Base-by-base conservation (phyloP, 2,113 vertebrate species). In the Paradisaea rubra region DNA sequence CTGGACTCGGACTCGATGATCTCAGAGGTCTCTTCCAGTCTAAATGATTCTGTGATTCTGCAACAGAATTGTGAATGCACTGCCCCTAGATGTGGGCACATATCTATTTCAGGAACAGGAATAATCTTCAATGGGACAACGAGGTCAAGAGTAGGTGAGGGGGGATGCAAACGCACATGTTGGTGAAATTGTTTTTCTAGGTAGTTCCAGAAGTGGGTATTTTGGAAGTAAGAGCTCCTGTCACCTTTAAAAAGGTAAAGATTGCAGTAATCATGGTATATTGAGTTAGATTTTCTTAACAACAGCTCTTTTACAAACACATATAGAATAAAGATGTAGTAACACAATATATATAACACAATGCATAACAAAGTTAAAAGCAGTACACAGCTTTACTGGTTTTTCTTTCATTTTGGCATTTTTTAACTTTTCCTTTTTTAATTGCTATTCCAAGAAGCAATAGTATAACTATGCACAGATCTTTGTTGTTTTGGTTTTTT, bases 201-300 rank as follows among this genome's bases (percentile, higher is more conserved):
- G 4, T n/a, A 20, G n/a, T 61, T 85, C n/a, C 27, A 57, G 37
- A 76, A 77, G 18, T 41, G 20, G 15, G 2, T 22, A 39, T 65
- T 86, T 33, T 2, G 5, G 9, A 7, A 4, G 1, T 28, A 4
- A 30, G 8, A 14, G 1, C 0, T 54, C 7, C 74, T 60, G 44
- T 37, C 22, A 61, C 8, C 10, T 63, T 53, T 57, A 57, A 31
- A 52, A 24, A 71, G 23, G 7, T 47, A 57, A 66, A 41, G 17
- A 25, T 56, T 54, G 25, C 31, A 70, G 30, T 22, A 92, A 69
- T 71, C 33, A 24, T 1, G 3, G 22, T 27, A n/a, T 31, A 9
- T 31, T 81, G 47, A 18, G 25, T 77, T 77, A 83, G 10, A 65
- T 63, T 56, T 47, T 54, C 28, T 78, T 79, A 28, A 33, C 16